These are phyloP conservation scores for Pterocles gutturalis DNA, from an alignment of 2,113 vertebrate genomes.

Conservation along the genomic window DNA sequence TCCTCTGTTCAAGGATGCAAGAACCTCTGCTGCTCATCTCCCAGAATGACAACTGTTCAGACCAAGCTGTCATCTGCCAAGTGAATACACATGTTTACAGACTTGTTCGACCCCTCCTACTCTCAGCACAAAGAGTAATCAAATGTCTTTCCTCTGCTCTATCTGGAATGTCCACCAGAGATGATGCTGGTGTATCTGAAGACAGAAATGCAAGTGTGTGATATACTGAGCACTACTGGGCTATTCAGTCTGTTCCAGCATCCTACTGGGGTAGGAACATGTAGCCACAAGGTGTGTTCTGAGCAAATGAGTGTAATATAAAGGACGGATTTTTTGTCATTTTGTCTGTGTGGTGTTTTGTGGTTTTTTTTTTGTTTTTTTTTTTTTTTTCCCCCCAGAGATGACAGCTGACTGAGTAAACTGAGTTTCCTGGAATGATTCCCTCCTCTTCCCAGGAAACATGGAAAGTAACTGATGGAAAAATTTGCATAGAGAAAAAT, in stretches of 20 bases:
- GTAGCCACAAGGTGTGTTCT: background rate
- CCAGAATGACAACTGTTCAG: background rate
- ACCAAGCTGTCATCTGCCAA: background rate
- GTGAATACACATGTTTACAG: background rate
- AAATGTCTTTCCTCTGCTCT: background rate
- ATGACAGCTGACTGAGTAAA: background rate
- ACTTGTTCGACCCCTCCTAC: background rate
- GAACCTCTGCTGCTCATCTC: background rate
- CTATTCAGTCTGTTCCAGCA: background rate
- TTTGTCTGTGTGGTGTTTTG: background rate
- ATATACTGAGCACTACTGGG: background rate
- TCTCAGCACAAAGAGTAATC: background rate
- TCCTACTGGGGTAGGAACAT: background rate
- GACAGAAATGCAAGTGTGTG: background rate
- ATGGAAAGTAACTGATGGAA: background rate
- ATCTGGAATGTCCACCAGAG: background rate
- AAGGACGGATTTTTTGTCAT: accelerated
- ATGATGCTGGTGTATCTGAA: background rate
- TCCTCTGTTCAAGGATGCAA: background rate
- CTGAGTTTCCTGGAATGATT: background rate
- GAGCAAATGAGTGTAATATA: background rate
- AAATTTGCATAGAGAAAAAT: background rate
- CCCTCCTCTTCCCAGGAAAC: background rate
- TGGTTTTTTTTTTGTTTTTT: too few relatives aligned
- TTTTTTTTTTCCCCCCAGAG: background rate